A percentile compares a stretch with the other conserved stretches of the same genome.
Evolutionary conservation across 2,888 invertebrate genomes (phyloP).

Genomic region (Polyommatus icarus): DNA sequence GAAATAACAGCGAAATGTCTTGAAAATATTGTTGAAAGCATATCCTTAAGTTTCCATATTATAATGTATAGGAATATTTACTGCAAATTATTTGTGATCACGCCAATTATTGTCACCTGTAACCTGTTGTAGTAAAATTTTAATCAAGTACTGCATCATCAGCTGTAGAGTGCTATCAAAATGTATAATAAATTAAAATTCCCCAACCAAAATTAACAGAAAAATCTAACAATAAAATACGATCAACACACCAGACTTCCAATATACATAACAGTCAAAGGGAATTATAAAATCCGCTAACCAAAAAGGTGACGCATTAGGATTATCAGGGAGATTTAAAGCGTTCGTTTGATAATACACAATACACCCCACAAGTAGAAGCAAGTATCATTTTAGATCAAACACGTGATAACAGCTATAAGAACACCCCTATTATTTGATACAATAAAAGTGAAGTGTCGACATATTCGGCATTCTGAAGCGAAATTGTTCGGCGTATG

Average conservation of each 20-base stretch:
- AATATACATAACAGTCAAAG: slow-evolving; percentile 24
- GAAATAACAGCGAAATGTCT: slow-evolving; percentile 34
- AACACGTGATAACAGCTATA: slow-evolving; percentile 79
- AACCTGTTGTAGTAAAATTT: too few relatives aligned
- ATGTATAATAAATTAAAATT: not conserved
- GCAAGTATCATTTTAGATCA: slow-evolving; percentile 80
- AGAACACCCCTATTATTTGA: slow-evolving; percentile 80
- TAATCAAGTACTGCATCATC: too few relatives aligned
- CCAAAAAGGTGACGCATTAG: slow-evolving; percentile 40
- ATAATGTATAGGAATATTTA: not conserved
- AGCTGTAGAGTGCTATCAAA: not conserved
- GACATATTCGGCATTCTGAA: slow-evolving; percentile 79
- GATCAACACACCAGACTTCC: not conserved
- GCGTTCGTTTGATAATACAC: slow-evolving; percentile 44
- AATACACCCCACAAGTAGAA: slow-evolving; percentile 55
- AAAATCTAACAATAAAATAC: slow-evolving; percentile 29
- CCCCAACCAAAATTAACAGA: not conserved
- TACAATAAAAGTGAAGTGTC: slow-evolving; percentile 81
- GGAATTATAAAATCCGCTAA: slow-evolving; percentile 47
- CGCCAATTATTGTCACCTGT: too few relatives aligned
- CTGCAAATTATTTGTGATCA: not conserved
- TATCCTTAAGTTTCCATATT: not conserved
- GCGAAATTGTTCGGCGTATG: slow-evolving; percentile 56
- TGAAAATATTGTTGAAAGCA: not conserved
- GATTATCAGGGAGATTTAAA: slow-evolving; percentile 49